Conservation (phyloP, 2,797 vertebrate genomes). For the Ptychobarbus kaznakovi region DNA sequence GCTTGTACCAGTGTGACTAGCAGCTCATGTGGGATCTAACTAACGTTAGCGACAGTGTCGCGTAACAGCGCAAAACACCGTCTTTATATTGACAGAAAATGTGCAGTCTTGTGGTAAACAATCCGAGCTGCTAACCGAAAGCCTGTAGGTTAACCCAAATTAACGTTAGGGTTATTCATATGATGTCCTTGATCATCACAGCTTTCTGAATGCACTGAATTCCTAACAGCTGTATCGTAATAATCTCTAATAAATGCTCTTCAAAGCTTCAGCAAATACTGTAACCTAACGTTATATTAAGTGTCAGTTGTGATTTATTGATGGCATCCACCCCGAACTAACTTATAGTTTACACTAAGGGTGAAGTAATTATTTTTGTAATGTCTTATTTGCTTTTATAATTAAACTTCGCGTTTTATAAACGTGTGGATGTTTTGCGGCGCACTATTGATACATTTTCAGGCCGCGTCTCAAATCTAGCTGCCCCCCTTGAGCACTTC, state of each 20-base stretch:
- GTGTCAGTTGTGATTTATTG: background rate
- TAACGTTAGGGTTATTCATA: background rate
- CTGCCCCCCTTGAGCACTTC: background rate
- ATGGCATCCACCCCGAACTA: background rate
- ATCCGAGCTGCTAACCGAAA: too few relatives aligned
- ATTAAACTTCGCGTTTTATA: background rate
- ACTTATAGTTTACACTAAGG: background rate
- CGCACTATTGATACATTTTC: background rate
- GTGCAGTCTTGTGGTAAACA: background rate
- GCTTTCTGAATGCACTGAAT: background rate
- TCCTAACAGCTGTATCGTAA: background rate
- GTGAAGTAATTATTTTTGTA: rapidly evolving
- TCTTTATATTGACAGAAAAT: background rate
- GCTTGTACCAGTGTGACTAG: conserved; percentile 11
- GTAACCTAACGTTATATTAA: background rate
- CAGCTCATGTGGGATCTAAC: background rate
- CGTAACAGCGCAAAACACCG: background rate
- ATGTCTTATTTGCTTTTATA: background rate
- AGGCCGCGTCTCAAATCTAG: background rate
- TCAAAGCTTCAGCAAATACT: too few relatives aligned
- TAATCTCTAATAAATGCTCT: background rate
- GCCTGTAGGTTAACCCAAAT: background rate
- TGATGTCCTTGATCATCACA: background rate
- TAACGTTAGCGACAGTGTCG: background rate
- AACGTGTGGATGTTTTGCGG: background rate